Conservation (phyloP, 2,113 vertebrate genomes). For the Trachemys scripta region DNA sequence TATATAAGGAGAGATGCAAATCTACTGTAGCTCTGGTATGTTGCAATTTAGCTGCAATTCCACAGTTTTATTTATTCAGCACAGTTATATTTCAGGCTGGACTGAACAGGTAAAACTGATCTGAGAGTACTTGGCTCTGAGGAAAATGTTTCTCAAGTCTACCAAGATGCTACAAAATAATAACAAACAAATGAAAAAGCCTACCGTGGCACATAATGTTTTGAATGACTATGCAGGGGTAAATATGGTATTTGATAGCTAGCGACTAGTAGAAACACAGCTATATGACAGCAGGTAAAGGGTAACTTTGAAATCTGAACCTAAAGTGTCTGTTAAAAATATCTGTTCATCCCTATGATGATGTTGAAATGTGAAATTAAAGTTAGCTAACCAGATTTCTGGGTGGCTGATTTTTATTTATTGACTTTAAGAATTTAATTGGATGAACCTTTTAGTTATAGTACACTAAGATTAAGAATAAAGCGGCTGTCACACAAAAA, state of each 20-base stretch:
- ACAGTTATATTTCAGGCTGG: not conserved
- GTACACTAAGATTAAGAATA: conserved; percentile 1
- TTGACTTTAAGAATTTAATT: not conserved
- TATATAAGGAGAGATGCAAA: not conserved
- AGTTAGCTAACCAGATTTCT: not conserved
- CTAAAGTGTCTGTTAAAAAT: not conserved
- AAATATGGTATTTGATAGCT: not conserved
- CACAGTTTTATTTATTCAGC: conserved; percentile 5
- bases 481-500: not conserved
- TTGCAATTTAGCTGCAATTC: conserved; percentile 22
- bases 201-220: not conserved
- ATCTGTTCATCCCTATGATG: not conserved
- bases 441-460: not conserved
- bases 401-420: not conserved
- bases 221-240: not conserved
- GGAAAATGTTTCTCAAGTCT: not conserved
- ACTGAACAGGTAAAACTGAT: not conserved
- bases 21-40: not conserved
- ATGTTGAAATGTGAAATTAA: not conserved
- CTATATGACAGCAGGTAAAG: not conserved
- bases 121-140: not conserved
- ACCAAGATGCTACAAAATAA: not conserved
- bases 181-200: not conserved
- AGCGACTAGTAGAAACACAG: not conserved
- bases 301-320: not conserved